phyloP scores from a whole-genome alignment of 1,140 invertebrate genomes.

The Platorchestia sp. region DNA sequence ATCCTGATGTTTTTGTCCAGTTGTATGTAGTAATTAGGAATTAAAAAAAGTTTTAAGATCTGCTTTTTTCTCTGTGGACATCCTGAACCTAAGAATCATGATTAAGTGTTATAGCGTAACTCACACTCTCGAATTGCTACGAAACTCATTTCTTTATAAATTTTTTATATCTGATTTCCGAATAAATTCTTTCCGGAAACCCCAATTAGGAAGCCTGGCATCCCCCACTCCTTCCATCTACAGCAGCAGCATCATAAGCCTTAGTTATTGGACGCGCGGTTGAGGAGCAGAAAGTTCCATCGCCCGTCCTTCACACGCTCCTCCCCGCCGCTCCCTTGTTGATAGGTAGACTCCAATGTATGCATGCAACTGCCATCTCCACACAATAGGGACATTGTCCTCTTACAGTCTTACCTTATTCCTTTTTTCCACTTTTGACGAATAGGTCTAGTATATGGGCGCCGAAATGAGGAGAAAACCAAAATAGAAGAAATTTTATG shows the following conservation, averaged over 20 bases:
- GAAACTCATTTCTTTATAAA: not conserved
- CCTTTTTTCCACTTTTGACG: not conserved
- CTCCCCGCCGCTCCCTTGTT: not conserved
- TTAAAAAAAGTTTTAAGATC: no score
- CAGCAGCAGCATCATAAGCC: not conserved
- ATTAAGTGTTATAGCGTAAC: not conserved
- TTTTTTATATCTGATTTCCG: not conserved
- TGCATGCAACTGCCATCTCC: not conserved
- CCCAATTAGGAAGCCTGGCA: not conserved
- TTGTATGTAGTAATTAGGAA: no score
- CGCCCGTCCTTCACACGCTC: not conserved
- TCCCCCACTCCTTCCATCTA: no score
- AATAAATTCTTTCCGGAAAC: not conserved
- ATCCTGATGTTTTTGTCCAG: not conserved
- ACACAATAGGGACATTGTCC: not conserved
- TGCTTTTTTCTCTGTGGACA: no score
- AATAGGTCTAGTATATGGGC: not conserved
- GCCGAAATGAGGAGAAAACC: not conserved
- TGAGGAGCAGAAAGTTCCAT: not conserved
- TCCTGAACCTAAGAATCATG: not conserved
- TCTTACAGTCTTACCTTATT: not conserved
- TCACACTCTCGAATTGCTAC: not conserved
- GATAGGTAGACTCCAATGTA: not conserved
- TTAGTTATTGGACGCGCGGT: not conserved
- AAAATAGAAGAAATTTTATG: no score